Conservation (phyloP, 2,888 invertebrate genomes). For the Eupithecia subumbrata region DNA sequence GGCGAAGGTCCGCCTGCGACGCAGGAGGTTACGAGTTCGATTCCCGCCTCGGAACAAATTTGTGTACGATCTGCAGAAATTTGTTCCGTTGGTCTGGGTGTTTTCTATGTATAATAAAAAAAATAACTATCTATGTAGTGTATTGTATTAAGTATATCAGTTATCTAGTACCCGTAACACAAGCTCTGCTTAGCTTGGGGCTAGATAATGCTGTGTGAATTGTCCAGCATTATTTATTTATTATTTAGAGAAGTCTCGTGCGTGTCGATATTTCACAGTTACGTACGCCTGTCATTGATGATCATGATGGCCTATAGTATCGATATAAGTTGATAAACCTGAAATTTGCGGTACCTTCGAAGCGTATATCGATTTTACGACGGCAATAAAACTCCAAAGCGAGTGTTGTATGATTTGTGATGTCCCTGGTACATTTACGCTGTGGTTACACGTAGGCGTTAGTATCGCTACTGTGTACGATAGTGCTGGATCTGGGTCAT, state of each 20-base stretch:
- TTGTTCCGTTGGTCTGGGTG: too few species aligned
- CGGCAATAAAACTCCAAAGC: constrained; percentile 66
- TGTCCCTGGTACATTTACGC: constrained; percentile 48
- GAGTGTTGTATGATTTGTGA: constrained; percentile 75
- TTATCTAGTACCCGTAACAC: too few species aligned
- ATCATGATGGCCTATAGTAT: constrained; percentile 22
- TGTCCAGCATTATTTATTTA: too few species aligned
- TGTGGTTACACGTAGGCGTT: constrained; percentile 63
- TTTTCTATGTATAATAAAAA: too few species aligned
- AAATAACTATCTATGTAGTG: too few species aligned
- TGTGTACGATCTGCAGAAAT: too few species aligned
- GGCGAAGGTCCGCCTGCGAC: too few species aligned
- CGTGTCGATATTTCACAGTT: background rate
- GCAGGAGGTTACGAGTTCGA: too few species aligned
- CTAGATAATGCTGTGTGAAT: too few species aligned
- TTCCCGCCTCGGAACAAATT: too few species aligned
- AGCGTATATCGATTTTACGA: constrained; percentile 60
- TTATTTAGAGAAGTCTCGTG: background rate
- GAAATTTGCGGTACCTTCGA: constrained; percentile 44
- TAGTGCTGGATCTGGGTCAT: constrained; percentile 33
- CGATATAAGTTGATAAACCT: constrained; percentile 33
- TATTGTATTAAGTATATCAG: too few species aligned
- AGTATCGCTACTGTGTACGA: constrained; percentile 62
- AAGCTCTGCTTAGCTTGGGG: too few species aligned
- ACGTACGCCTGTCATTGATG: background rate